Percentiles rank a stretch among this genome's conserved stretches.
phyloP scores from a whole-genome alignment of 2,797 vertebrate species.

The Lepilemur septentrionalis region DNA sequence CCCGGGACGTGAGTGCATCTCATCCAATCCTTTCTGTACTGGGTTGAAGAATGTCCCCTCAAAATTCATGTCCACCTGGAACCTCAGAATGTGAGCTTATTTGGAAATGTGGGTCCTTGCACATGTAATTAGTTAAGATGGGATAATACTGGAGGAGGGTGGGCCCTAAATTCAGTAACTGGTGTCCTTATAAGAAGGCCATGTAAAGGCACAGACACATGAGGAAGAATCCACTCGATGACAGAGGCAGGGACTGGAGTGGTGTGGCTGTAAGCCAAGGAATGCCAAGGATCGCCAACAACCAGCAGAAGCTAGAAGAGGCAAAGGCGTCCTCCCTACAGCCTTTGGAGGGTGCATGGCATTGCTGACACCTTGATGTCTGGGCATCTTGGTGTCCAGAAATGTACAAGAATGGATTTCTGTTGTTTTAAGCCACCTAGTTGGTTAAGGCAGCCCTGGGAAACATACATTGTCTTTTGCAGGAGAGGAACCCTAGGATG shows the following conservation, averaged over 20 bases:
- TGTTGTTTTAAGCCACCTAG: neutral
- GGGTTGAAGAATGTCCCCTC: too few species aligned
- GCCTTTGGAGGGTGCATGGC: neutral
- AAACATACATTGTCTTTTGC: neutral
- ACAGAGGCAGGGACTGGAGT: neutral
- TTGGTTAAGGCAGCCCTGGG: neutral
- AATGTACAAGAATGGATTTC: neutral
- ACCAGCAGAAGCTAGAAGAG: neutral
- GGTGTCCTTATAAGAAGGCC: neutral
- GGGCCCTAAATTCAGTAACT: neutral
- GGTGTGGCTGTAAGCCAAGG: neutral
- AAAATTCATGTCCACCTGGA: neutral
- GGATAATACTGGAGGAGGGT: neutral
- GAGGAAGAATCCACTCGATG: fast-evolving
- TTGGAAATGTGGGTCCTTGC: neutral
- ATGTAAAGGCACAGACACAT: neutral
- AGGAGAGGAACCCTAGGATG: neutral
- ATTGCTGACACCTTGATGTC: neutral
- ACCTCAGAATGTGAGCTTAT: neutral
- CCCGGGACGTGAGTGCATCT: neutral
- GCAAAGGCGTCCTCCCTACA: neutral
- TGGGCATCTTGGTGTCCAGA: neutral
- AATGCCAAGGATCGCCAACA: neutral
- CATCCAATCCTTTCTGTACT: too few species aligned
- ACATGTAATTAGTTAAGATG: neutral